phyloP scores from a whole-genome alignment of 1,140 invertebrate genomes.

The Calosoma granatense region DNA sequence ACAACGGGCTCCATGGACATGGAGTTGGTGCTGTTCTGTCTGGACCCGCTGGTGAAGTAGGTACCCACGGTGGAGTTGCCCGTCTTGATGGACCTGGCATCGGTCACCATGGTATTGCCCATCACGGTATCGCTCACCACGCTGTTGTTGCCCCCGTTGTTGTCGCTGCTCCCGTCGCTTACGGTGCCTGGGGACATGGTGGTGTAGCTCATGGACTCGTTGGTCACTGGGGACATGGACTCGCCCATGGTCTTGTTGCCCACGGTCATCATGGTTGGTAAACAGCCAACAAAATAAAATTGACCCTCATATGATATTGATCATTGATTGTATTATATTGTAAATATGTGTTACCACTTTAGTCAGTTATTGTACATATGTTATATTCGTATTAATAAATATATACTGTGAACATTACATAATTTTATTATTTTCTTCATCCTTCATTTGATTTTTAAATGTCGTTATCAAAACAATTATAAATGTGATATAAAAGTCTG shows the following conservation, averaged over 20 bases:
- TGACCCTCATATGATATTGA: too few relatives aligned
- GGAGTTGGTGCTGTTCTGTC: slow-evolving; percentile 2
- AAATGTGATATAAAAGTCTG: too few relatives aligned
- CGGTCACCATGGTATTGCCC: not conserved
- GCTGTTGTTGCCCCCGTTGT: not conserved
- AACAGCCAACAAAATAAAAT: not conserved
- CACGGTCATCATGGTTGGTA: not conserved
- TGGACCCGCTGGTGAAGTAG: slow-evolving; percentile 1
- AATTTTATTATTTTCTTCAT: too few relatives aligned
- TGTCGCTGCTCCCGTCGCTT: not conserved
- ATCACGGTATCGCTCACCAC: not conserved
- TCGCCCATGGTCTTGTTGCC: not conserved
- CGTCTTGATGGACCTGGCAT: not conserved
- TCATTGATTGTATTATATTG: too few relatives aligned
- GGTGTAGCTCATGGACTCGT: not conserved
- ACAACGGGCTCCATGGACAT: not conserved
- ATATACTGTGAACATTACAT: too few relatives aligned
- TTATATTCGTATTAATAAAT: too few relatives aligned
- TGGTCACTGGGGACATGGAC: not conserved
- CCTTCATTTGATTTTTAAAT: too few relatives aligned
- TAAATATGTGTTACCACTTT: too few relatives aligned
- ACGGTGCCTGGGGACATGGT: not conserved
- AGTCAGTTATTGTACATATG: too few relatives aligned
- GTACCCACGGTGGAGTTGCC: not conserved
- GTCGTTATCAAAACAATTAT: too few relatives aligned